A percentile compares a stretch with the other conserved stretches of the same genome.
Evolutionary conservation across 2,888 invertebrate species (phyloP).

Genomic region (Tenthredo livida): DNA sequence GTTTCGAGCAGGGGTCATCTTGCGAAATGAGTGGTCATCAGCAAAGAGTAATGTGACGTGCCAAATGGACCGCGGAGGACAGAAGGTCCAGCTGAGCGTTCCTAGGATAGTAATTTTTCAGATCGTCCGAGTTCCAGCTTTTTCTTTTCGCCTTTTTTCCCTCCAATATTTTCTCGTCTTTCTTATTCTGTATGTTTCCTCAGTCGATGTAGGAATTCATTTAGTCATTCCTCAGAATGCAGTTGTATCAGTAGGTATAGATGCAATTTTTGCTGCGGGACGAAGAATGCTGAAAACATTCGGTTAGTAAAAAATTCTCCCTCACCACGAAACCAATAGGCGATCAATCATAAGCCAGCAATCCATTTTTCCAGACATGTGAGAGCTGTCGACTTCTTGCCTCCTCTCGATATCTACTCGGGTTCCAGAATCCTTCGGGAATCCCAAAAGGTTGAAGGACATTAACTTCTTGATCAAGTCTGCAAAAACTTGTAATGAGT

Average conservation of each 20-base stretch:
- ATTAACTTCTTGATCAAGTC: conserved; percentile 76
- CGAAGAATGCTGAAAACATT: conserved; percentile 1
- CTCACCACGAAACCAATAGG: conserved; percentile 66
- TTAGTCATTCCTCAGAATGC: conserved; percentile 3
- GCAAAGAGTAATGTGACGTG: conserved; percentile 65
- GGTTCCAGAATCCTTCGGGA: conserved; percentile 62
- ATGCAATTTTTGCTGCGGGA: conserved; percentile 20
- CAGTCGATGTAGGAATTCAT: conserved; percentile 36
- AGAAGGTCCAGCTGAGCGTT: conserved; percentile 69
- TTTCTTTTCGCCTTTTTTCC: conserved; percentile 61
- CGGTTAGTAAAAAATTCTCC: background rate
- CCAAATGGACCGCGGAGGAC: conserved; percentile 69
- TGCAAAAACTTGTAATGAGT: conserved; percentile 77
- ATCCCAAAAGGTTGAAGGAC: conserved; percentile 73
- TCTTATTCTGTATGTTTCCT: conserved; percentile 30
- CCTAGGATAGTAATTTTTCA: conserved; percentile 60
- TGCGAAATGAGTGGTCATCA: conserved; percentile 60
- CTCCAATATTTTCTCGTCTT: background rate
- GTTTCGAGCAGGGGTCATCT: conserved; percentile 56
- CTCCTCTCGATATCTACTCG: conserved; percentile 57
- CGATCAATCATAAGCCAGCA: conserved; percentile 75
- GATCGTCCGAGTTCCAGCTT: conserved; percentile 63
- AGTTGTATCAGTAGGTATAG: background rate
- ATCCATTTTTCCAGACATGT: conserved; percentile 75
- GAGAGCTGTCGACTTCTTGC: conserved; percentile 71